Percentiles rank a stretch among this genome's conserved stretches.
These are phyloP conservation scores for Arctia plantaginis DNA, from an alignment of 2,888 invertebrate genomes.

Conservation along the genomic window DNA sequence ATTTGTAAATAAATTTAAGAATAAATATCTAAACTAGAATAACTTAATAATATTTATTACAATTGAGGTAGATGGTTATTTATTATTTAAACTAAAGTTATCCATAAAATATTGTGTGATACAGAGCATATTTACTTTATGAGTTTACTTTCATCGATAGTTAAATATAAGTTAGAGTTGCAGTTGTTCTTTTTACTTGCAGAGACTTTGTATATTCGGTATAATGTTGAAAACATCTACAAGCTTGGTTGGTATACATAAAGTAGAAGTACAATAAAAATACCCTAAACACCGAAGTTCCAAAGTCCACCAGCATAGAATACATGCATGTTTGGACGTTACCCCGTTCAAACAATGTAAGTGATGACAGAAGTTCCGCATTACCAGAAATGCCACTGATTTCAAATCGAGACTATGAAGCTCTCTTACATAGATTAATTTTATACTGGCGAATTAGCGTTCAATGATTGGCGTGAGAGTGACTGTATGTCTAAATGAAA, in stretches of 20 bases:
- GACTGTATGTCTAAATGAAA: not conserved
- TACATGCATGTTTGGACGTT: not conserved
- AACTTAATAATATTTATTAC: slow-evolving; percentile 45
- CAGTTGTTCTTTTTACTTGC: not conserved
- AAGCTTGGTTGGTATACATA: not conserved
- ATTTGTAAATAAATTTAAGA: slow-evolving; percentile 40
- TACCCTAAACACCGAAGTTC: not conserved
- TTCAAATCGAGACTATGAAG: not conserved
- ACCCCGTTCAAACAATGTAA: not conserved
- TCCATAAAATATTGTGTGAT: slow-evolving; percentile 28
- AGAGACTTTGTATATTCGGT: not conserved
- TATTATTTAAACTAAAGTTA: slow-evolving; percentile 33
- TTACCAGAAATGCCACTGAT: not conserved
- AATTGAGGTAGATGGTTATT: slow-evolving; percentile 50
- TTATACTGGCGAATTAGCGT: not conserved
- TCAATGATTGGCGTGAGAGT: not conserved
- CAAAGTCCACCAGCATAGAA: not conserved
- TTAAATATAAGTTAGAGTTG: slow-evolving; percentile 11
- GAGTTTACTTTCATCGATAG: slow-evolving; percentile 30
- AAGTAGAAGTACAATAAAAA: not conserved
- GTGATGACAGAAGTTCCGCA: not conserved
- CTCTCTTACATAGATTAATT: not conserved
- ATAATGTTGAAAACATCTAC: not conserved
- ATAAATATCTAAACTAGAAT: slow-evolving; percentile 41
- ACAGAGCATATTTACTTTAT: slow-evolving; percentile 32